Evolutionary conservation across 2,113 vertebrate species (phyloP), one percentile per base, ranked within the genome.

Genomic region (Limanda limanda): DNA sequence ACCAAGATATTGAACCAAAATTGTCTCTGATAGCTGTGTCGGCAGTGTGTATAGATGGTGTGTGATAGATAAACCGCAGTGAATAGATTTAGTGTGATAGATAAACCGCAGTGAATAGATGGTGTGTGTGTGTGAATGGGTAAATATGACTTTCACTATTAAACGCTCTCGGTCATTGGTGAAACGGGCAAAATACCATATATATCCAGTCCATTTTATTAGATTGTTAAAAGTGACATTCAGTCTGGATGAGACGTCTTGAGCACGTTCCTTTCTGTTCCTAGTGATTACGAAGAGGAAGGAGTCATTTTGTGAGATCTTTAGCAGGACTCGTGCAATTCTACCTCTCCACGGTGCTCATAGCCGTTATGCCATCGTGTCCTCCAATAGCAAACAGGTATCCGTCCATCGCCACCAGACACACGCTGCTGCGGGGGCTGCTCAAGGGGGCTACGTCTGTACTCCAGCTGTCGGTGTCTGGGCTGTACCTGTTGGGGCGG

Each of bases 331-430:
- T 66, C 10, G 6, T 31, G 5, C 5, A 5, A 31, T 31, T 31
- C 9, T 89, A 90, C 90, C 93, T 94, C 67, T 94, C 89, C 66
- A 94, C 88, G 1, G 79, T 92, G 67, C 83, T 93, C 14, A 84
- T 71, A 71, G 90, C 90, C 5, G 85, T 64, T 3, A 86, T 69
- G 15, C 89, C 91, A 51, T 94, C 90, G 8, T 91, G 85, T 60
- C 91, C 93, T 65, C 93, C 89, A 3, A 90, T 74, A 1, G 89
- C 90, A 14, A 90, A 93, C 72, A 93, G 85, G 79, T 81, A 90
- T 40, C 87, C 88, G 7, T 93, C 79, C 78, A 94, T 87, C 54
- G 79, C 74, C 69, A 88, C 83, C 82, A 93, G 82, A 71, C 91
- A 92, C 20, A 89, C 81, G 24, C 90, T 82, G 5, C 79, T 88